Base-by-base conservation (phyloP, 2,888 invertebrate genomes). In the Sclerodermus sp. region DNA sequence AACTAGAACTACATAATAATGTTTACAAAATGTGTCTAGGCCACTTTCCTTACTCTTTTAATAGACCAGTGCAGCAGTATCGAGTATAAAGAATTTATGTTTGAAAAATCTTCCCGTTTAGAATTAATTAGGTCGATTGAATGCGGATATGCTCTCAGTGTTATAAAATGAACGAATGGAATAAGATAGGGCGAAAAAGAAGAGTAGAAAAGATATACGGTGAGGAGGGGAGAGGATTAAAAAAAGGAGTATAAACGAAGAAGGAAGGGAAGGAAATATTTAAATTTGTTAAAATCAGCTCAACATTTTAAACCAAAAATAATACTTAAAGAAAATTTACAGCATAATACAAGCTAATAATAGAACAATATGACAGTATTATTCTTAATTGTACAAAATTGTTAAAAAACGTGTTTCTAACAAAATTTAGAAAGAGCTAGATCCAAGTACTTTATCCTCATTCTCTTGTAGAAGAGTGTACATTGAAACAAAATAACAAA, bases 91-190 rank as follows among this genome's bases (percentile, higher is more conserved):
- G 47, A 53, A 47, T 56, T 53, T 58, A 38, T 41, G 46, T 15
- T 49, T 23, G 10, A 37, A 41, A 42, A n/a, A 15, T 14, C 41
- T 46, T 6, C 31, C 42, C 38, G 31, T 45, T 55, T 49, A 47
- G 43, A 47, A 40, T 50, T 57, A 53, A 53, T 63, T 63, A 63
- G 64, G 61, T 63, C 61, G 58, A 31, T 55, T 43, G 14, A n/a
- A 56, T 49, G 41, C 8, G 23, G 58, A 63, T 58, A 59, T 64
- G 61, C 59, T 54, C 23, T 23, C 23, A 23, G 4, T 12, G 10
- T n/a, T n/a, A n/a, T n/a, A n/a, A n/a, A n/a, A n/a, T n/a, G n/a
- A n/a, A n/a, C n/a, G n/a, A n/a, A n/a, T n/a, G n/a, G n/a, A n/a
- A n/a, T n/a, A n/a, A n/a, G n/a, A n/a, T n/a, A n/a, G n/a, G n/a